phyloP scores from a whole-genome alignment of 2,797 vertebrate species.

The Lepilemur septentrionalis region DNA sequence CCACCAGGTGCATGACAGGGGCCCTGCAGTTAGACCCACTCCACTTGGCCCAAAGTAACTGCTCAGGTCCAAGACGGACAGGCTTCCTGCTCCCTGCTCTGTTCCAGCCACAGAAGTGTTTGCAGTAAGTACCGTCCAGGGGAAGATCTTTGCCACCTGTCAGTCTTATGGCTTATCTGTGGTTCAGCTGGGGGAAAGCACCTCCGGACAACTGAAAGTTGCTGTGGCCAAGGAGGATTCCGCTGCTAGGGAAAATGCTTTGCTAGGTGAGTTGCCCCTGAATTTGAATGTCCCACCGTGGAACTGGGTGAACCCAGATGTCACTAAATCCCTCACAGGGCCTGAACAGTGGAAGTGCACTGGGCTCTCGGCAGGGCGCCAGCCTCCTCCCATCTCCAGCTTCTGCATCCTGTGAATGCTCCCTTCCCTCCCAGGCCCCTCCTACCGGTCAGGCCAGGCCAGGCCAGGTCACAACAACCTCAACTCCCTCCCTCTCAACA shows the following conservation, averaged over 20 bases:
- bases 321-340: not conserved
- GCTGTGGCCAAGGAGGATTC: accelerated
- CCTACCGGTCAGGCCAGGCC: not conserved
- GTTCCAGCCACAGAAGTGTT: not conserved
- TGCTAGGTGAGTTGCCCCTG: not conserved
- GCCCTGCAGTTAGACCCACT: not conserved
- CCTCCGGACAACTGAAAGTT: not conserved
- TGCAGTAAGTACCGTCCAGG: not conserved
- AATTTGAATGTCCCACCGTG: not conserved
- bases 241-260: not conserved
- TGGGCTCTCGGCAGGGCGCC: not conserved
- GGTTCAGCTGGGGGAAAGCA: not conserved
- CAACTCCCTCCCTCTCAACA: not conserved
- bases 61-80: not conserved
- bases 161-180: not conserved
- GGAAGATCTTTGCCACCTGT: not conserved
- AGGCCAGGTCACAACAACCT: not conserved
- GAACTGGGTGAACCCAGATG: too few species aligned
- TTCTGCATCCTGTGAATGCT: not conserved
- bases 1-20: not conserved
- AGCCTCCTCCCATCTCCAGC: not conserved
- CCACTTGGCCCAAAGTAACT: accelerated
- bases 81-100: not conserved
- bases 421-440: not conserved
- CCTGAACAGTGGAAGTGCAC: not conserved